Percentiles rank a stretch among this genome's conserved stretches.
phyloP scores from a whole-genome alignment of 2,888 invertebrate genomes.

The Spisula solida region DNA sequence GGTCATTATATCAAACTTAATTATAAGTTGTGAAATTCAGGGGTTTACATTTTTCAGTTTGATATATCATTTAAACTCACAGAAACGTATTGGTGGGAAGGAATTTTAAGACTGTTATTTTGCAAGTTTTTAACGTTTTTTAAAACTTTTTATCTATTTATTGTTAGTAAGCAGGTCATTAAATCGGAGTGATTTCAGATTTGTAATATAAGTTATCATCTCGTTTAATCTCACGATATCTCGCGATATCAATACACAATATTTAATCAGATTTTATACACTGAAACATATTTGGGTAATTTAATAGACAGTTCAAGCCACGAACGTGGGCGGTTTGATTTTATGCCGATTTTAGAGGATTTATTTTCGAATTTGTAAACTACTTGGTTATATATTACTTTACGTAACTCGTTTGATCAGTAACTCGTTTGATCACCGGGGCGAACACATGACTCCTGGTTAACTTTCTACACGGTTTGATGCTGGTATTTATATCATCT shows the following conservation, averaged over 20 bases:
- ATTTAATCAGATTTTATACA: background rate
- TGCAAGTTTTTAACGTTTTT: background rate
- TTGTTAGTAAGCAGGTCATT: background rate
- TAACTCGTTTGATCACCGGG: background rate
- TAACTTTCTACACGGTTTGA: too few species aligned
- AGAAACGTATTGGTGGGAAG: background rate
- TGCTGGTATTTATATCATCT: too few species aligned
- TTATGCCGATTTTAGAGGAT: background rate
- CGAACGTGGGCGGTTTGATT: background rate
- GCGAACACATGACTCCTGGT: too few species aligned
- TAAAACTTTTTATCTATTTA: background rate
- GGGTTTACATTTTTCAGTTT: background rate
- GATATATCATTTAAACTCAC: background rate
- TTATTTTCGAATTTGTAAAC: background rate
- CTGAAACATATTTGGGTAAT: background rate
- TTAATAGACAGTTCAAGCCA: background rate
- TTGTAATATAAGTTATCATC: background rate
- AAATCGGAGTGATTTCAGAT: background rate
- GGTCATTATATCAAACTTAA: background rate
- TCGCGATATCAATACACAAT: background rate
- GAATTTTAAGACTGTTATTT: slow-evolving; percentile 4
- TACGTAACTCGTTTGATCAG: background rate
- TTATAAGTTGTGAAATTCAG: background rate
- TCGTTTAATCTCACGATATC: background rate
- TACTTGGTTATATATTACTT: background rate